These are phyloP conservation scores for Celastrina argiolus DNA, from an alignment of 2,888 invertebrate genomes.

Conservation along the genomic window DNA sequence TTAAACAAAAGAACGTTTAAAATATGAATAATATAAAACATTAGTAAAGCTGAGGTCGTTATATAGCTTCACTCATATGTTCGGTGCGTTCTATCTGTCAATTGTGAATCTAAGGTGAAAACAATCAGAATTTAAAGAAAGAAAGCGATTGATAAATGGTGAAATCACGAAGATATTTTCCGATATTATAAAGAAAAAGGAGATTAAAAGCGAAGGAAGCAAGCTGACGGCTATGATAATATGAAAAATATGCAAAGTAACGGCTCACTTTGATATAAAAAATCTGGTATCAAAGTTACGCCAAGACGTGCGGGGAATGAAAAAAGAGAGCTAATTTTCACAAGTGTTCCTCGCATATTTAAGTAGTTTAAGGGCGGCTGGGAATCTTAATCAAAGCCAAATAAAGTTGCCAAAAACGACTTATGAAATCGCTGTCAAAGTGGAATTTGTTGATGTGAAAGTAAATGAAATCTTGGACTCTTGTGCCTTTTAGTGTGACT, in stretches of 20 bases:
- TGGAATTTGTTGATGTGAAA: background rate
- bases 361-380: slow-evolving; percentile 8
- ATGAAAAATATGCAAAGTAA: slow-evolving; percentile 20
- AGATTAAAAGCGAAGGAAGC: slow-evolving; percentile 11
- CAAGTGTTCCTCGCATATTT: slow-evolving; percentile 4
- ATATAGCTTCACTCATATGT: too few species aligned
- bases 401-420: slow-evolving; percentile 6
- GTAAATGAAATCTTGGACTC: background rate
- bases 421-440: background rate
- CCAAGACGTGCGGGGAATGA: background rate
- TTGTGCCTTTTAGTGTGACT: background rate
- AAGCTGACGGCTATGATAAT: background rate
- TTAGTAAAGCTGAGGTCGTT: too few species aligned
- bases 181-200: background rate
- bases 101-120: too few species aligned
- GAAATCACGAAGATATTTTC: background rate
- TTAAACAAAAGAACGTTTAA: too few species aligned
- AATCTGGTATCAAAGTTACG: slow-evolving; percentile 10
- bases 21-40: too few species aligned
- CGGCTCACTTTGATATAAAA: slow-evolving; percentile 6
- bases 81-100: too few species aligned
- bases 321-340: background rate
- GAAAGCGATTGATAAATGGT: background rate
- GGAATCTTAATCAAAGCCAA: background rate
- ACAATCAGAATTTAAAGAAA: background rate